Evolutionary conservation across 2,113 vertebrate species (phyloP).

Genomic region (Caranx melampygus): DNA sequence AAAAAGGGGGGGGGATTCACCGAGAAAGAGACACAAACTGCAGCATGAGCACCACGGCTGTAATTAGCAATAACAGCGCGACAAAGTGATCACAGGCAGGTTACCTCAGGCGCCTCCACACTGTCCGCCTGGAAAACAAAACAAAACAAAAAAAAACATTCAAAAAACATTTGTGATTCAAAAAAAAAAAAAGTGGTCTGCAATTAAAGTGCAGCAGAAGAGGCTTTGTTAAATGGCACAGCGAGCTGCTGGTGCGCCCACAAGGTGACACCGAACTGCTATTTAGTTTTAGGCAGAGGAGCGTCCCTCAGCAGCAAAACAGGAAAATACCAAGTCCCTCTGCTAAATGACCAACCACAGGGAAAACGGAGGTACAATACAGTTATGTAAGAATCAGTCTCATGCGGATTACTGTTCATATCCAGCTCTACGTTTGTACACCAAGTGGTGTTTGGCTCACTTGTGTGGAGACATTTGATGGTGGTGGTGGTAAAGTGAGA

Average conservation of each 20-base stretch:
- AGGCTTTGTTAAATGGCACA: not conserved
- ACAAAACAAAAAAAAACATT: not conserved
- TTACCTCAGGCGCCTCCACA: slow-evolving; percentile 12
- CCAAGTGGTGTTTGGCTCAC: too few species aligned
- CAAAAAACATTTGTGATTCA: not conserved
- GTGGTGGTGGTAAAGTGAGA: too few species aligned
- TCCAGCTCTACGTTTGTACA: too few species aligned
- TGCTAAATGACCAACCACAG: not conserved
- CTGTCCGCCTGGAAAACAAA: not conserved
- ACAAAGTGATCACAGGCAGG: slow-evolving; percentile 28
- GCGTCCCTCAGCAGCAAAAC: not conserved
- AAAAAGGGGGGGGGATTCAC: not conserved
- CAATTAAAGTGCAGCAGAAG: slow-evolving; percentile 25
- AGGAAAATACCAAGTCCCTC: not conserved
- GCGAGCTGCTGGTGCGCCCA: not conserved
- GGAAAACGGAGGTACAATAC: not conserved
- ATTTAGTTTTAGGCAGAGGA: not conserved
- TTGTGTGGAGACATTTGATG: too few species aligned
- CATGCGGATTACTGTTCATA: too few species aligned
- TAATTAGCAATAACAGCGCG: slow-evolving; percentile 47
- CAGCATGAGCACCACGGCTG: slow-evolving; percentile 14
- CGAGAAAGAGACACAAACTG: not conserved
- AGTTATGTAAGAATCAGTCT: not conserved
- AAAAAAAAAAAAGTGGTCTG: not conserved
- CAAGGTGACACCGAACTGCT: not conserved